Base-by-base conservation (phyloP, 2,888 invertebrate genomes). In the Nymphalis c-album region DNA sequence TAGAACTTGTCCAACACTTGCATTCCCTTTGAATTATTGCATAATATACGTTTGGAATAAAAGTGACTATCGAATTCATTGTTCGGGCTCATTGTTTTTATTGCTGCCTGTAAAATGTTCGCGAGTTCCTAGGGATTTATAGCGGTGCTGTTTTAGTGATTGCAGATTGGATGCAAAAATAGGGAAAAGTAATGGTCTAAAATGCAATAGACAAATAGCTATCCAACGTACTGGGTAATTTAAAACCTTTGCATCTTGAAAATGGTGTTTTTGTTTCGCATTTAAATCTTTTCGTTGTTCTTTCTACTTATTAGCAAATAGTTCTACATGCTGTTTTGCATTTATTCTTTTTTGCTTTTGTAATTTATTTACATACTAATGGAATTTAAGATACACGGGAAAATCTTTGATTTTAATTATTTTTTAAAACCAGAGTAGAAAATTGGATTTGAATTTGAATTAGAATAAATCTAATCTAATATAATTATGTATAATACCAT, bases 11-110 rank as follows among this genome's bases (percentile, higher is more conserved):
- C 77, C 76, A 82, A 82, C 85, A 87, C 87, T 88, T 85, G 86
- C 87, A 86, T 85, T 85, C 79, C 77, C 72, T 77, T 81, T 87
- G 86, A 88, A 83, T 86, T 87, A 87, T 85, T 82, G 84, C 84
- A 83, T 85, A 83, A 85, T 86, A 86, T 83, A 84, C 77, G 78
- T 75, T 78, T 74, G 80, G 78, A 78, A 82, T 87, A 86, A 87
- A 88, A 85, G 83, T 74, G 70, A 76, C 76, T 80, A 82, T 81
- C 78, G 77, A 78, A 81, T 82, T 75, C 82, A 82, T 82, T 82
- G 84, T 82, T 83, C 81, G 72, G 77, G 78, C 70, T 78, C 78
- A 81, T 80, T 79, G 82, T 82, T 87, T 87, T 87, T 87, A 87
- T 86, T 82, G 82, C 79, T 73, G 71, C 78, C 79, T 80, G 80